These are phyloP conservation scores for Drosophila subpulchrella DNA, from an alignment of 1,140 invertebrate species.

Conservation along the genomic window DNA sequence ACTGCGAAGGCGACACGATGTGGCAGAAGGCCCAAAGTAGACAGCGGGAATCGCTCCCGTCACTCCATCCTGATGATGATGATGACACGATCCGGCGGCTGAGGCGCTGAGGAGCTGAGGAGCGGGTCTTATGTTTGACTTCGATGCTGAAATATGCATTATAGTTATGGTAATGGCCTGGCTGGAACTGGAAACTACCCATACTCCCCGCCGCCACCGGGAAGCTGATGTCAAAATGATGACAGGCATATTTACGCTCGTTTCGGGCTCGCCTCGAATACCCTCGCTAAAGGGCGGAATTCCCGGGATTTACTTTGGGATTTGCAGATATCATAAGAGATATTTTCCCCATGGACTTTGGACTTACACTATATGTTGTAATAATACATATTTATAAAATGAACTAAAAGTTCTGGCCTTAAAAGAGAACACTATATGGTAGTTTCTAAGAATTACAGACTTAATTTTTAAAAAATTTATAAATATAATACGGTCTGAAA, in stretches of 20 bases:
- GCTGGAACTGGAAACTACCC: slow-evolving; percentile 57
- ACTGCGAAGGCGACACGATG: slow-evolving; percentile 45
- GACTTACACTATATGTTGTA: not conserved
- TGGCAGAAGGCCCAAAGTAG: slow-evolving; percentile 48
- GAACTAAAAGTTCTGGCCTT: too few relatives aligned
- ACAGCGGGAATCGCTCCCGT: slow-evolving; percentile 36
- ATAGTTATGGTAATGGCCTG: slow-evolving; percentile 80
- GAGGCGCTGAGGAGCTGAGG: not conserved
- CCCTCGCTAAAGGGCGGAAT: slow-evolving; percentile 4
- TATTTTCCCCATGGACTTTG: too few relatives aligned
- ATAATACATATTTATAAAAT: not conserved
- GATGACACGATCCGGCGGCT: slow-evolving; percentile 41
- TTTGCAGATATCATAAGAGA: not conserved
- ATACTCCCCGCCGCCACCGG: slow-evolving; percentile 29
- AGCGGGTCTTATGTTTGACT: slow-evolving; percentile 44
- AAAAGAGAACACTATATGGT: too few relatives aligned
- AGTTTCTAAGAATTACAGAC: not conserved
- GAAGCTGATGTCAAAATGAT: slow-evolving; percentile 80
- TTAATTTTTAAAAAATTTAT: not conserved
- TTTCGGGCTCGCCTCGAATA: slow-evolving; percentile 41
- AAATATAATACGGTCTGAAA: too few relatives aligned
- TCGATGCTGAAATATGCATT: slow-evolving; percentile 82
- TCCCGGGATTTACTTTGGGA: not conserved
- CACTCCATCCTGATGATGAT: slow-evolving; percentile 48
- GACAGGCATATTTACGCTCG: slow-evolving; percentile 81